Evolutionary conservation across 92 coral and sea anemone species (phyloP), one percentile per base, ranked within the genome.

Genomic region (Actinostola sp.): DNA sequence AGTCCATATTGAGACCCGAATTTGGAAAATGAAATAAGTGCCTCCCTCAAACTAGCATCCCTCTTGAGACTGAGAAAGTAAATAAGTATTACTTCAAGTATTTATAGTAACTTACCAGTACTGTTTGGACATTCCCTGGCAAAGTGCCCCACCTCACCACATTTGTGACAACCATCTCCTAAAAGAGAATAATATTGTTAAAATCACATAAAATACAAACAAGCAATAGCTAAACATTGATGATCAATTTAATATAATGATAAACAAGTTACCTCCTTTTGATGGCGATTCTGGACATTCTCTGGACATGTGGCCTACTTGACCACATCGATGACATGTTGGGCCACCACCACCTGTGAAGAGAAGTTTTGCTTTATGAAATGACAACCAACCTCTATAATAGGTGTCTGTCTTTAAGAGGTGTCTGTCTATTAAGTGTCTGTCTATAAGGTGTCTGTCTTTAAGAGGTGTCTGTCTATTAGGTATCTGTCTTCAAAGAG

Each of bases 261-360:
- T n/a, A n/a, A n/a, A n/a, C n/a, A n/a, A n/a, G n/a, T n/a, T 29
- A 57, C 63, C 59, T 53, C 30, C 59, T 53, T 57, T 57, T 27
- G 39, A 57, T 1, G 56, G 5, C 19, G 42, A 43, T 28, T 67
- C 73, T 25, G 92, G 88, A 41, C 97, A 92, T 67, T 92, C 96
- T 34, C 92, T 83, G 11, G 92, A 84, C 70, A 92, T 89, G 53
- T 92, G 97, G 0, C 90, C 96, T 16, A 33, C 66, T 26, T 92
- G 85, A 23, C 97, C 91, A 71, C 93, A 81, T 42, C 50, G 75
- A 28, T 75, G 86, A 75, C 92, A 91, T 11, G 50, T 46, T n/a
- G 61, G 71, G 0, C 83, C 85, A 77, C 84, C 91, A 0, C 83
- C 85, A 48, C 54, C 54, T 48, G 54, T 4, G 19, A 17, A 9